These are phyloP conservation scores for Rhopilema esculentum DNA, from an alignment of 30 jellyfish, hydroid and myxozoan species.

Conservation along the genomic window DNA sequence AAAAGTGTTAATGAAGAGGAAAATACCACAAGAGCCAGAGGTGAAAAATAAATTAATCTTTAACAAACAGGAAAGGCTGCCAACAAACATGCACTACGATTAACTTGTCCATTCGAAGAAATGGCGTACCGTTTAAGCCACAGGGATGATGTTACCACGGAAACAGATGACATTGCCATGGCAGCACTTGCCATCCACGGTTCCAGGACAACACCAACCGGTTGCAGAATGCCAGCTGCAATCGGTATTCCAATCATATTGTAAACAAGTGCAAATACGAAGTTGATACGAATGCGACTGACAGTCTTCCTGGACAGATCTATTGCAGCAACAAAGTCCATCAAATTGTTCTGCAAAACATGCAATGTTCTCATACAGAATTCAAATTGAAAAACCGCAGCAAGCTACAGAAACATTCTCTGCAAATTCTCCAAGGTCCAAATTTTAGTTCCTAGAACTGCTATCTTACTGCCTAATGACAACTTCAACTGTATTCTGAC, in stretches of 20 bases:
- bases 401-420: too few relatives aligned
- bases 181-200: conserved; percentile 99
- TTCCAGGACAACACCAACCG: conserved; percentile 90
- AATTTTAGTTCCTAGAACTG: too few relatives aligned
- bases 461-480: too few relatives aligned
- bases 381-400: too few relatives aligned
- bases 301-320: conserved; percentile 92
- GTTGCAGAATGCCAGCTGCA: conserved; percentile 98
- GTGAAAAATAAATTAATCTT: too few relatives aligned
- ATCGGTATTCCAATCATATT: conserved; percentile 97
- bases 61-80: too few relatives aligned
- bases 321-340: conserved; percentile 98
- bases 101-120: neutral
- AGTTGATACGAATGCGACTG: conserved; percentile 84
- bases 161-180: conserved; percentile 98
- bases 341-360: conserved; percentile 79
- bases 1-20: neutral
- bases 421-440: too few relatives aligned
- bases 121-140: conserved; percentile 87
- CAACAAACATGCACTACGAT: too few relatives aligned
- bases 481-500: too few relatives aligned
- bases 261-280: conserved; percentile 92
- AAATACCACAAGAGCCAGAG: neutral
- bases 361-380: neutral
- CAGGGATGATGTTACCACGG: conserved; percentile 96